A percentile compares a stretch with the other conserved stretches of the same genome.
Conservation (phyloP, 2,797 vertebrate genomes). For the Acanthornis magna region DNA sequence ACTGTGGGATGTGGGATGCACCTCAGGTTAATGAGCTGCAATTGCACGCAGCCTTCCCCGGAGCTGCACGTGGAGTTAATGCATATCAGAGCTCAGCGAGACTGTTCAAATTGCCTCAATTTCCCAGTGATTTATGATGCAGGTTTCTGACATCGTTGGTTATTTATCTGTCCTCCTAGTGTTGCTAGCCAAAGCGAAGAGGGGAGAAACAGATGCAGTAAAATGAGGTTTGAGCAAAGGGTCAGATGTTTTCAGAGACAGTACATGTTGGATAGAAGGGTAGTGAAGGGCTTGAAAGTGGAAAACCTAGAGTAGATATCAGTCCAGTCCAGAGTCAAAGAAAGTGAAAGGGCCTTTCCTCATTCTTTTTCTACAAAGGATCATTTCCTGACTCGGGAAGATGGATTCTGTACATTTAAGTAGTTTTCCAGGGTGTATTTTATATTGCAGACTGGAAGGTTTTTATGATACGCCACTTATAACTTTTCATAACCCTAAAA, state of each 20-base stretch:
- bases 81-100: background rate
- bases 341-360: conserved; percentile 5
- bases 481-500: conserved; percentile 52
- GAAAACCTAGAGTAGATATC: background rate
- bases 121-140: conserved; percentile 42
- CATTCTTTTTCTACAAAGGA: background rate
- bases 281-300: background rate
- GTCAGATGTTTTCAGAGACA: background rate
- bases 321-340: background rate
- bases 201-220: conserved; percentile 16
- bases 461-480: conserved; percentile 38
- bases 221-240: background rate
- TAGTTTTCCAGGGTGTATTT: conserved; percentile 69
- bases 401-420: conserved; percentile 61
- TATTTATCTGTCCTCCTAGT: conserved; percentile 32
- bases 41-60: background rate
- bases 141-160: background rate
- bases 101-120: conserved; percentile 48
- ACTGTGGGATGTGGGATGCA: conserved; percentile 14
- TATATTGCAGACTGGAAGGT: conserved; percentile 45
- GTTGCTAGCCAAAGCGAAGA: conserved; percentile 15
- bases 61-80: background rate
- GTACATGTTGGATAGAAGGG: background rate
- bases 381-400: conserved; percentile 50
- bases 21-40: conserved; percentile 39